Base-by-base conservation (phyloP, 2,113 vertebrate genomes). In the Tupaia chinensis region DNA sequence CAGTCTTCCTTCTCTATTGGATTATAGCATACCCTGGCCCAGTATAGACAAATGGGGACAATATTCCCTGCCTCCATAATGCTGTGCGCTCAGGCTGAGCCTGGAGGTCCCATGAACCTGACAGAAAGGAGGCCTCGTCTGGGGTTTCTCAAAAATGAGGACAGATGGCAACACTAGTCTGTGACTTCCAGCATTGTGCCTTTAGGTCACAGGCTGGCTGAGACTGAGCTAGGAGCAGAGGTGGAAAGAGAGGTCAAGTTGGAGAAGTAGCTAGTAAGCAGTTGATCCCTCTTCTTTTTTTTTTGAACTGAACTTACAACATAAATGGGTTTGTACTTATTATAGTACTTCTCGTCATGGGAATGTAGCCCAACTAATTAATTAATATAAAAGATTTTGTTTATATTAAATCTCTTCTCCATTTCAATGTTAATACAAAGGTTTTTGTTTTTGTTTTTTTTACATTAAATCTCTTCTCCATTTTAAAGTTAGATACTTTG, bases 191-290 rank as follows among this genome's bases (percentile, higher is more conserved):
- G 17, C 19, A 8, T n/a, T 1, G 2, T 73, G 19, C 15, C n/a
- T 93, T 95, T 76, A 53, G 65, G 7, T 70, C 81, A 53, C 2
- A 44, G 70, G 32, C 65, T 91, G 27, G 14, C 23, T 87, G 66
- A 65, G 29, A 72, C 27, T 0, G 1, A 29, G 14, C 56, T 23
- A 25, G 19, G 25, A 80, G 25, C 81, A 86, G 82, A 95, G 60
- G 54, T 15, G 76, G 58, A 4, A 68, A 70, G 29, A 68, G 44
- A 20, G 9, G 32, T 77, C 32, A 22, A 5, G 34, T 7, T 23
- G 29, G 44, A 91, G 66, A 66, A 68, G 23, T 20, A 13, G 14
- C 34, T 16, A 44, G 54, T 58, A 25, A 32, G 54, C 44, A 23
- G 17, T 19, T 54, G 29, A 20, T 19, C 19, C 11, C 3, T 60